Evolutionary conservation across 2,888 invertebrate genomes (phyloP).

Genomic region (Tachina lurida): DNA sequence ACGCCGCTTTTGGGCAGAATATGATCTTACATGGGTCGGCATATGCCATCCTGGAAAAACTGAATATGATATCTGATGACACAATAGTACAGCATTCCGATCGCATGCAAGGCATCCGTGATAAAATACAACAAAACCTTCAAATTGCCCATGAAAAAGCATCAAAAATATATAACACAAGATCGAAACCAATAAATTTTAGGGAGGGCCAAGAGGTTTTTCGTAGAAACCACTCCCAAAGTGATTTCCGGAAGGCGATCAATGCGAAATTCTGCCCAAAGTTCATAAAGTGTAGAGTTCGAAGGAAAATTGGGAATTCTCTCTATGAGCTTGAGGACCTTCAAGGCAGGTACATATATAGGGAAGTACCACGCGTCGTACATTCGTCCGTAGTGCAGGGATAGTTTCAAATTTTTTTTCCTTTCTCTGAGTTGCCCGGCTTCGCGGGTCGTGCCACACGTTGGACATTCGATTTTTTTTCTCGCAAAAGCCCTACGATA

Average conservation of each 20-base stretch:
- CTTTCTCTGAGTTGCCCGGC: background rate
- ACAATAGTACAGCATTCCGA: background rate
- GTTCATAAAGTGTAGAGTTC: background rate
- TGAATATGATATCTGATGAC: constrained; percentile 1
- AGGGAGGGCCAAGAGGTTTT: background rate
- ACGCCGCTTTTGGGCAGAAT: background rate
- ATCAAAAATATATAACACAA: background rate
- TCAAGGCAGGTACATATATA: background rate
- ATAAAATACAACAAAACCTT: background rate
- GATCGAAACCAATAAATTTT: background rate
- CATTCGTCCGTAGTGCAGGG: background rate
- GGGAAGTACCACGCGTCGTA: background rate
- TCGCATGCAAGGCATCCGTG: background rate
- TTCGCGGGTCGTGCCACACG: constrained; percentile 4
- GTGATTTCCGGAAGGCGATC: background rate
- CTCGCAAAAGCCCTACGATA: no score
- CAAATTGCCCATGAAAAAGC: background rate
- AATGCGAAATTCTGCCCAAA: background rate
- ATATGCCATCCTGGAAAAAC: background rate
- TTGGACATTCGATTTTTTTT: background rate
- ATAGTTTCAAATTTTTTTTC: no score
- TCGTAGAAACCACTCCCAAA: background rate
- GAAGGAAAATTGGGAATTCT: background rate
- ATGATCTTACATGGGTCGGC: background rate
- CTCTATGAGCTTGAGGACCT: background rate